Evolutionary conservation across 2,113 vertebrate species (phyloP).

Genomic region (Spermophilus dauricus): DNA sequence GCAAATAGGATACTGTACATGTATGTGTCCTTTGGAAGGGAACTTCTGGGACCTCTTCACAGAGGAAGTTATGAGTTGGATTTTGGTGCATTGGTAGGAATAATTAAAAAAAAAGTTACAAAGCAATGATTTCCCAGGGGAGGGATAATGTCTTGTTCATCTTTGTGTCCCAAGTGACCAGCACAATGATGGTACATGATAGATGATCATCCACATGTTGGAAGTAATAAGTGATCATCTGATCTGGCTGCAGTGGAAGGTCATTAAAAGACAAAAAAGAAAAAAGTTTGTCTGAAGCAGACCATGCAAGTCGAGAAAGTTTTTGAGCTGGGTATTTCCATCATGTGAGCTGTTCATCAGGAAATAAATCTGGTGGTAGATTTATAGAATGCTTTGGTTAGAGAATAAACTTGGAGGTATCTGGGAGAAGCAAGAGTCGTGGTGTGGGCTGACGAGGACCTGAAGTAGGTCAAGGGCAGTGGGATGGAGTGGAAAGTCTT

Average conservation of each 20-base stretch:
- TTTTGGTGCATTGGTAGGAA: not conserved
- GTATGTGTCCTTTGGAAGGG: not conserved
- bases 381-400: not conserved
- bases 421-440: not conserved
- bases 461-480: not conserved
- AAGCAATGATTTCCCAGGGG: not conserved
- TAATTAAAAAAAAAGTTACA: not conserved
- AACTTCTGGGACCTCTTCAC: not conserved
- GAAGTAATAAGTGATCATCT: not conserved
- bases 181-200: not conserved
- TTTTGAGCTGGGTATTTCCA: not conserved
- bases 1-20: rapidly evolving
- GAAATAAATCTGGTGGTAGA: not conserved
- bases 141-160: not conserved
- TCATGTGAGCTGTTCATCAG: not conserved
- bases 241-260: not conserved
- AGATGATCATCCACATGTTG: not conserved
- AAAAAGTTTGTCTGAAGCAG: not conserved
- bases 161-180: not conserved
- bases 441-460: not conserved
- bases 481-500: not conserved
- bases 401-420: not conserved
- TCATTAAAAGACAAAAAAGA: not conserved
- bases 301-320: not conserved
- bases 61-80: not conserved